Evolutionary conservation across 2,888 invertebrate genomes (phyloP).

Genomic region (Pyrochroa serraticornis): DNA sequence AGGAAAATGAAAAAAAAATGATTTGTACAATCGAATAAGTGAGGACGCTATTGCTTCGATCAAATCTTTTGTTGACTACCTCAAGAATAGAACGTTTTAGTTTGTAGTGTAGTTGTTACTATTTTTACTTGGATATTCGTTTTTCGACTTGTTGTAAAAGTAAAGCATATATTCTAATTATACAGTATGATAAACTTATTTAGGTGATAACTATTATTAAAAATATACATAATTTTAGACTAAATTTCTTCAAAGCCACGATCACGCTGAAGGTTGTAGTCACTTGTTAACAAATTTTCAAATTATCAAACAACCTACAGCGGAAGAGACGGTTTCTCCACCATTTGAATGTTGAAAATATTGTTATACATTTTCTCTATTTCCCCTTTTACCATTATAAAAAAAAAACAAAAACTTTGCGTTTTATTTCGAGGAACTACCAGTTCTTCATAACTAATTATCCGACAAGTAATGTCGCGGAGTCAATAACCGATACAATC

Average conservation of each 20-base stretch:
- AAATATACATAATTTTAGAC: slow-evolving; percentile 20
- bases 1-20: no score
- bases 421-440: no score
- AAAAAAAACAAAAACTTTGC: slow-evolving; percentile 6
- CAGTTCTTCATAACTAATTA: no score
- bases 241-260: slow-evolving; percentile 6
- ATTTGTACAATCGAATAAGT: slow-evolving; percentile 16
- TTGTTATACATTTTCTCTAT: slow-evolving; percentile 24
- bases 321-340: background rate
- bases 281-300: no score
- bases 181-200: slow-evolving; percentile 11
- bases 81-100: background rate
- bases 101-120: background rate
- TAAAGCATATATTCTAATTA: slow-evolving; percentile 26
- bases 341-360: slow-evolving; percentile 19
- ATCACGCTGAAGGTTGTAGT: no score
- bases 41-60: slow-evolving; percentile 1
- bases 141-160: slow-evolving; percentile 7
- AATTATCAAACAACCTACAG: no score
- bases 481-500: no score
- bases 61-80: slow-evolving; percentile 17
- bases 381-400: slow-evolving; percentile 15
- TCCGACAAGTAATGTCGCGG: no score
- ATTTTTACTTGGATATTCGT: background rate
- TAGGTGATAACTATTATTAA: slow-evolving; percentile 4